phyloP scores from a whole-genome alignment of 2,888 invertebrate species.

The Eledone cirrhosa region DNA sequence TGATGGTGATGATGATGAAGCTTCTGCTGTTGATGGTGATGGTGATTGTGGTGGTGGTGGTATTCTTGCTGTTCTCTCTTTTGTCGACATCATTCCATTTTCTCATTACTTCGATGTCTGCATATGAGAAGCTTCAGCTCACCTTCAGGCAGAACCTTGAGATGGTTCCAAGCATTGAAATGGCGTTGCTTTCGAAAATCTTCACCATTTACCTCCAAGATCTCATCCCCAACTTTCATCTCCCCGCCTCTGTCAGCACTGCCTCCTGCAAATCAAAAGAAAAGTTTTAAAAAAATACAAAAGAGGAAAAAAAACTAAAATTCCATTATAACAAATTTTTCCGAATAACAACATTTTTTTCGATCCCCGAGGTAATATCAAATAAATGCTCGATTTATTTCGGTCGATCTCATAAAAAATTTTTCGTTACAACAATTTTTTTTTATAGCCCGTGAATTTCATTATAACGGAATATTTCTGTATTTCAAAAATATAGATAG shows the following conservation, averaged over 20 bases:
- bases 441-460: too few relatives aligned
- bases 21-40: neutral
- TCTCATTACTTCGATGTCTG: slow-evolving; percentile 37
- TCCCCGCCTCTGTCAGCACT: slow-evolving; percentile 70
- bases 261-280: slow-evolving; percentile 45
- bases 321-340: too few relatives aligned
- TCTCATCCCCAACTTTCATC: slow-evolving; percentile 86
- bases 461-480: too few relatives aligned
- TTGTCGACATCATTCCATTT: neutral
- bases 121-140: slow-evolving; percentile 75
- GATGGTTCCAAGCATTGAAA: slow-evolving; percentile 91
- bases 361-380: too few relatives aligned
- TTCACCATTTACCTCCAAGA: slow-evolving; percentile 83
- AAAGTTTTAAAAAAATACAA: neutral
- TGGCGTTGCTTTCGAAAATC: slow-evolving; percentile 86
- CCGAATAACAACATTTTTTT: too few relatives aligned
- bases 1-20: neutral
- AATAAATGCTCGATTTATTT: too few relatives aligned
- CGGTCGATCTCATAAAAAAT: too few relatives aligned
- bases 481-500: too few relatives aligned
- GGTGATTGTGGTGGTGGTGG: neutral
- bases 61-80: neutral
- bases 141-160: slow-evolving; percentile 89
- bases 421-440: too few relatives aligned
- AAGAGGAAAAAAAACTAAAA: too few relatives aligned